These are phyloP conservation scores for Cyanoramphus novaezelandiae DNA, from an alignment of 2,113 vertebrate species.

Conservation along the genomic window DNA sequence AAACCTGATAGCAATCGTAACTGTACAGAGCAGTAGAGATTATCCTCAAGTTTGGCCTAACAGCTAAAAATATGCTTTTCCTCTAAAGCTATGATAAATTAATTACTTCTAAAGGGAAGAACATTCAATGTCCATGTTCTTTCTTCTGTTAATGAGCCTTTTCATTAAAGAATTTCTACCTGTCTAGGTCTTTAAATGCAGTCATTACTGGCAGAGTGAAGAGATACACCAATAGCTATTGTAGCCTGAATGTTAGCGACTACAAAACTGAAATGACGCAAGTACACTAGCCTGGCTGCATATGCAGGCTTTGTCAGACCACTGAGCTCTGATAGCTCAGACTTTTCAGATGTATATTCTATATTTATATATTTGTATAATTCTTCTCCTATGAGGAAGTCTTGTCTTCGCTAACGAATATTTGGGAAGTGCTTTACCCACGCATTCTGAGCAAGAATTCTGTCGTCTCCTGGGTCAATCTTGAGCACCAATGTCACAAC, in stretches of 20 bases:
- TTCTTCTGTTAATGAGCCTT: background rate
- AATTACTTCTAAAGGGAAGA: background rate
- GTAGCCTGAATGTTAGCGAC: background rate
- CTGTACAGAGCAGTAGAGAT: background rate
- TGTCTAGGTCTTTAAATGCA: background rate
- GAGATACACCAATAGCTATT: background rate
- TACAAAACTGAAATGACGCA: background rate
- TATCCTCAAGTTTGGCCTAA: background rate
- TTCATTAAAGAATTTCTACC: background rate
- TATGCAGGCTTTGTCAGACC: background rate
- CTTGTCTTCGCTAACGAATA: too few species aligned
- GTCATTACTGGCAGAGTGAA: background rate
- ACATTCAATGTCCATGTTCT: background rate
- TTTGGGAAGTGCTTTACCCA: too few species aligned
- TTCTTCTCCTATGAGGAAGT: too few species aligned
- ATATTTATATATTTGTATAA: background rate
- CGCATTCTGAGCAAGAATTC: too few species aligned
- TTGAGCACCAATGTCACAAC: too few species aligned
- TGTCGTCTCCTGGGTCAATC: too few species aligned
- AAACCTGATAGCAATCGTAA: background rate
- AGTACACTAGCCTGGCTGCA: background rate
- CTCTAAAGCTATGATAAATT: background rate
- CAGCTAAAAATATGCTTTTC: background rate
- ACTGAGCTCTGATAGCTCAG: background rate
- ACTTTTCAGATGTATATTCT: background rate